Evolutionary conservation across 30 jellyfish, hydroid and myxozoan species (phyloP), one percentile per base, ranked within the genome.

Genomic region (Chrysaora quinquecirrha): DNA sequence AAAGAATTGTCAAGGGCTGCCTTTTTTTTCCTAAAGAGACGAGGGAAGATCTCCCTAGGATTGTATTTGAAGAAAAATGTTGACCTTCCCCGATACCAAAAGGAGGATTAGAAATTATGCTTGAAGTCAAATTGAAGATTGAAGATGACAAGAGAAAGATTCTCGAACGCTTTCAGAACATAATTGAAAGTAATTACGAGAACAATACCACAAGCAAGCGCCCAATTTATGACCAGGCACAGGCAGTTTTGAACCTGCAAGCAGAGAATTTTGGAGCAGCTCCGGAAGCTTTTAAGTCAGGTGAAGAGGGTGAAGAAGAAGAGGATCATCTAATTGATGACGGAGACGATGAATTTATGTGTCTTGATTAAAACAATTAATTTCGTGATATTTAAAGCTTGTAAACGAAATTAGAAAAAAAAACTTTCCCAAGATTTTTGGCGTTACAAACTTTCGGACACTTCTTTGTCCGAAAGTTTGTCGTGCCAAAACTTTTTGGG

Each of bases 121-220:
- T 66, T 28, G 34, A 30, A 66, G 78, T 66, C 61, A 64, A 66
- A 30, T 30, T 21, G 64, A 66, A 30, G 78, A 66, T 66, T 18
- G 64, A 66, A 66, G 27, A 61, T 61, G 73, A n/a, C 62, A 47
- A 47, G 62, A n/a, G 58, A 43, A 43, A 43, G 73, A 71, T 71
- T 71, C 83, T 71, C 34, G 83, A 74, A 49, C 78, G 78, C 78
- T 74, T 74, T 74, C 78, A 74, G 48, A 74, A 74, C 86, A 74
- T 74, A 43, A 74, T 74, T 74, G 78, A 74, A 74, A 74, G 48
- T 28, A 74, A 74, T 49, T 49, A 74, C 68, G 78, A 49, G 78
- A 74, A 49, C 77, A 74, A 74, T 74, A 30, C 86, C 10, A 74
- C 86, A 25, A 3, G 54, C 48, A 83, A 74, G 28, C 78, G 78